phyloP scores from a whole-genome alignment of 1,140 invertebrate genomes.

The Philopotamus ludificatus region DNA sequence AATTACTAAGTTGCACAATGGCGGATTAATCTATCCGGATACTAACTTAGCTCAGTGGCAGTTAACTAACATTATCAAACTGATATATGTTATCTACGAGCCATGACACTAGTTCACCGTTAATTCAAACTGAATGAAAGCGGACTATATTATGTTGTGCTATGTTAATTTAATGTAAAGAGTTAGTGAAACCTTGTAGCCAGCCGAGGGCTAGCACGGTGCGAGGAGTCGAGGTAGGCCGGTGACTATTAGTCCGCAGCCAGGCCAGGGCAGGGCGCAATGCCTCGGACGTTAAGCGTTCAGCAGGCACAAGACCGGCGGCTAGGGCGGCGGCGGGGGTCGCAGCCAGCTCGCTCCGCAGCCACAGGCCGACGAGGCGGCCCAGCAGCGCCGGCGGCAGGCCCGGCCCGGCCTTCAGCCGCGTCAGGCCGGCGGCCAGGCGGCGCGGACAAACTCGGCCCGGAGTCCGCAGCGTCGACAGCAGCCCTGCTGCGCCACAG shows the following conservation, averaged over 20 bases:
- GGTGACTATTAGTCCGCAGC: slow-evolving; percentile 48
- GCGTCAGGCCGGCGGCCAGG: neutral
- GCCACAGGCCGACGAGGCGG: neutral
- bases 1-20: too few species aligned
- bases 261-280: slow-evolving; percentile 50
- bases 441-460: neutral
- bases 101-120: too few species aligned
- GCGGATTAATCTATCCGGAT: too few species aligned
- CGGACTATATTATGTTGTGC: too few species aligned
- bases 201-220: slow-evolving; percentile 50
- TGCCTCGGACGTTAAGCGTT: slow-evolving; percentile 45
- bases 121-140: too few species aligned
- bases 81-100: too few species aligned
- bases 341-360: too few species aligned
- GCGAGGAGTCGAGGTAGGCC: slow-evolving; percentile 45
- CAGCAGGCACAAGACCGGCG: slow-evolving; percentile 49
- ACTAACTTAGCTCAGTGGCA: too few species aligned
- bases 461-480: neutral
- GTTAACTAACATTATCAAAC: too few species aligned
- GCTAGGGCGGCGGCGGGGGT: too few species aligned
- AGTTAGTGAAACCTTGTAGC: slow-evolving; percentile 55
- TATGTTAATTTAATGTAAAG: too few species aligned
- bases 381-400: neutral
- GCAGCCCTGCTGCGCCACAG: neutral
- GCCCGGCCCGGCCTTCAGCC: neutral